phyloP scores from a whole-genome alignment of 2,888 invertebrate species.

The Saturnia japonica region DNA sequence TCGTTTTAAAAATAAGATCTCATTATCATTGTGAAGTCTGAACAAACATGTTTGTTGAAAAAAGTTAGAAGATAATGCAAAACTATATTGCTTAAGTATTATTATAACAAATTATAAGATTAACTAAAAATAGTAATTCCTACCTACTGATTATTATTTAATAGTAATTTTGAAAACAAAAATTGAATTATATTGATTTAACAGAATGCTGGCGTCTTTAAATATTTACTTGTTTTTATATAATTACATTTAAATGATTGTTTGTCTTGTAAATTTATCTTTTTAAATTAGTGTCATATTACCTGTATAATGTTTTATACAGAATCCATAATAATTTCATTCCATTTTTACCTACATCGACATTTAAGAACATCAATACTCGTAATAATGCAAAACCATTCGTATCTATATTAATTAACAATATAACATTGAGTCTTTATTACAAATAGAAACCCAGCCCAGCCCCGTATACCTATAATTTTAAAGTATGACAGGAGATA shows the following conservation, averaged over 20 bases:
- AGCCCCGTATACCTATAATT: background rate
- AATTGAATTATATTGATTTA: too few relatives aligned
- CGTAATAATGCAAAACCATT: background rate
- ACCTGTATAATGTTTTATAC: background rate
- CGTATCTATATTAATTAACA: background rate
- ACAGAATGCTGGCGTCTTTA: too few relatives aligned
- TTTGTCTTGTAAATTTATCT: too few relatives aligned
- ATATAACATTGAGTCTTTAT: background rate
- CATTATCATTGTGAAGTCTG: background rate
- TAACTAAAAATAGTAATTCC: background rate
- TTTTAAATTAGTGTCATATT: background rate
- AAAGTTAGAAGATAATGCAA: background rate
- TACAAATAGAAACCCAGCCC: background rate
- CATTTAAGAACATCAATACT: background rate
- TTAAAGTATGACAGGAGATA: slow-evolving; percentile 7
- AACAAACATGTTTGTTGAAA: background rate
- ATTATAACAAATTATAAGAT: background rate
- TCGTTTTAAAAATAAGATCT: background rate
- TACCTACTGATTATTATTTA: background rate
- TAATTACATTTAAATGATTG: too few relatives aligned
- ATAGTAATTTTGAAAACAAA: background rate
- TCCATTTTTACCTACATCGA: too few relatives aligned
- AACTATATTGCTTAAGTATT: background rate
- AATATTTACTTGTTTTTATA: too few relatives aligned
- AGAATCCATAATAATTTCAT: background rate